Conservation (phyloP, 2,113 vertebrate genomes). For the Grammomys dolichurus region DNA sequence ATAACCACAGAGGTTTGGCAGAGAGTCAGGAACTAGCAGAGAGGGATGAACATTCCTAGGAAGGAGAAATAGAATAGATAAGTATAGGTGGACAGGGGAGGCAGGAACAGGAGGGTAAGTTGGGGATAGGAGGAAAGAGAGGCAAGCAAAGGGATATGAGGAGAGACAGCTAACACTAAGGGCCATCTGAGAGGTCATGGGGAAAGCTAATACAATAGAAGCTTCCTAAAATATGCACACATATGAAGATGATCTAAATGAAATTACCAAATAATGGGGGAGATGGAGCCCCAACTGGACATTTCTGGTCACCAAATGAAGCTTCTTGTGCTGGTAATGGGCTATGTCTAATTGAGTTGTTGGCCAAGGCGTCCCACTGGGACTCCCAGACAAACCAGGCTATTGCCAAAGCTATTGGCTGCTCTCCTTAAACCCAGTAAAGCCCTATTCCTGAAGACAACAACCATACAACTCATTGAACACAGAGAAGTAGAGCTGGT, state of each 20-base stretch:
- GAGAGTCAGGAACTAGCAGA: not conserved
- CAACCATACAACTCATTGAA: not conserved
- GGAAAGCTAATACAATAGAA: not conserved
- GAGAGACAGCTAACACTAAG: not conserved
- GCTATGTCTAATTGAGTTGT: not conserved
- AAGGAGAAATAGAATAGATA: not conserved
- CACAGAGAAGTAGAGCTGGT: not conserved
- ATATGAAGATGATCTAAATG: not conserved
- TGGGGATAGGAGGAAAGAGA: not conserved
- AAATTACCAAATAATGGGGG: not conserved
- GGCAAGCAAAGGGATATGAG: not conserved
- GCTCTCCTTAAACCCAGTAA: not conserved
- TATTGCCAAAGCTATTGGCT: not conserved
- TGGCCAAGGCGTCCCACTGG: not conserved
- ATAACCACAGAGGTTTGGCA: not conserved
- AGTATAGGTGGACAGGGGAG: not conserved
- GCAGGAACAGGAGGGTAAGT: not conserved
- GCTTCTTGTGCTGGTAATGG: not conserved
- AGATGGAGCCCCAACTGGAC: not conserved
- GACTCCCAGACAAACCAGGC: not conserved
- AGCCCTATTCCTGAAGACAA: not conserved
- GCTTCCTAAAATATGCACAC: not conserved
- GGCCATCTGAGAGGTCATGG: not conserved
- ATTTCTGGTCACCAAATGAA: not conserved
- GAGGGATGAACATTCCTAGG: not conserved